phyloP scores from a whole-genome alignment of 92 coral and sea anemone genomes.

The Metridium senile region DNA sequence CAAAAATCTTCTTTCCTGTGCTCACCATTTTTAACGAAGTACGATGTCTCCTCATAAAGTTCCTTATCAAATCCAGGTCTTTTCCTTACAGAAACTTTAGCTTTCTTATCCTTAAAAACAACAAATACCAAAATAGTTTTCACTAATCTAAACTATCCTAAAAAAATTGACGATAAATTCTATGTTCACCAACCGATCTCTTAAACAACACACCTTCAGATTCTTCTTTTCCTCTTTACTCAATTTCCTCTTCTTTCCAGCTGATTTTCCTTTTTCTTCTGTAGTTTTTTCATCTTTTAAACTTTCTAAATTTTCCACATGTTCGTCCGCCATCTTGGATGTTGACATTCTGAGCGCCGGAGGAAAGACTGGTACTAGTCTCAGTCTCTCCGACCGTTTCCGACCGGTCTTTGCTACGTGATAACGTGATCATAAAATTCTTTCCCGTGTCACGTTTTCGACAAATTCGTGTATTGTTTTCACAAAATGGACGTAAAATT shows the following conservation, averaged over 20 bases:
- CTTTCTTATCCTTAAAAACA: slow-evolving; percentile 34
- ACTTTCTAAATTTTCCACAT: neutral
- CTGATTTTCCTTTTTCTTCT: neutral
- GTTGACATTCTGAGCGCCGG: neutral
- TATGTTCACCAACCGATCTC: neutral
- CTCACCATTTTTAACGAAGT: slow-evolving; percentile 77
- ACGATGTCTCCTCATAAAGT: slow-evolving; percentile 76
- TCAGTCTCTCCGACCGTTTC: neutral
- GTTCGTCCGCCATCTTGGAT: slow-evolving; percentile 53
- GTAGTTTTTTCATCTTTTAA: neutral
- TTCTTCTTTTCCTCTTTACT: slow-evolving; percentile 44
- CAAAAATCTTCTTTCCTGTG: too few species aligned
- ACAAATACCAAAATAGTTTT: neutral
- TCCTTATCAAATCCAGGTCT: slow-evolving; percentile 92
- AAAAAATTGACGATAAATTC: neutral
- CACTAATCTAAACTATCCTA: too few species aligned
- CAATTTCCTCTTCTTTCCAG: slow-evolving; percentile 47
- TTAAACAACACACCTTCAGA: slow-evolving; percentile 27
- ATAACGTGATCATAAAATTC: too few species aligned
- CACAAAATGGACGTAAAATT: slow-evolving; percentile 54
- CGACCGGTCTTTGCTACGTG: too few species aligned
- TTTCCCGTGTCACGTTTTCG: too few species aligned
- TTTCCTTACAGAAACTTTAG: slow-evolving; percentile 62
- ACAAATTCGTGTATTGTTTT: too few species aligned
- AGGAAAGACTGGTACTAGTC: slow-evolving; percentile 16